Conservation (phyloP, 2,797 vertebrate species). For the Premnoplex brunnescens region DNA sequence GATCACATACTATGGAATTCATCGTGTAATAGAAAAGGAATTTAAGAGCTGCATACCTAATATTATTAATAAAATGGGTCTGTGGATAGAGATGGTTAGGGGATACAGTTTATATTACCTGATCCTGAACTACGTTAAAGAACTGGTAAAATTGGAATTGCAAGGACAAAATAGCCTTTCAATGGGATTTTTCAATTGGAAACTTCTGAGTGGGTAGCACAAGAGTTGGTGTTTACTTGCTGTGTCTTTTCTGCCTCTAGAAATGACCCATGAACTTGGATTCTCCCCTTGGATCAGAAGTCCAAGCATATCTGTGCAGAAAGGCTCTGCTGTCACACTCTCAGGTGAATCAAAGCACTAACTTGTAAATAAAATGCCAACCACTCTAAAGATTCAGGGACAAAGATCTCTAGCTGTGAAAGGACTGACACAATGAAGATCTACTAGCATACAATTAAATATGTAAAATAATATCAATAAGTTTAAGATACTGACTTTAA, state of each 20-base stretch:
- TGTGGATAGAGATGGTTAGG: background rate
- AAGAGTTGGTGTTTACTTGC: background rate
- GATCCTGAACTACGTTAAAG: background rate
- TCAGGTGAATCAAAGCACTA: background rate
- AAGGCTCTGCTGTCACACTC: slow-evolving; percentile 39
- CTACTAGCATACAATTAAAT: background rate
- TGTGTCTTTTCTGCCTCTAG: background rate
- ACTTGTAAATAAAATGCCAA: background rate
- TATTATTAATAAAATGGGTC: slow-evolving; percentile 57
- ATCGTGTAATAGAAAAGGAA: slow-evolving; percentile 50
- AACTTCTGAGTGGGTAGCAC: background rate
- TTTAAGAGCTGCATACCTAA: slow-evolving; percentile 57
- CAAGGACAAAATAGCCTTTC: background rate
- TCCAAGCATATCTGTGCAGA: background rate
- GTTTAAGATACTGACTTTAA: background rate
- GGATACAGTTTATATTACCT: slow-evolving; percentile 20
- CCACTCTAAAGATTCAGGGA: background rate
- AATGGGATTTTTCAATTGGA: background rate
- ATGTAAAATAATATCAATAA: background rate
- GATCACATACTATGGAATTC: slow-evolving; percentile 43
- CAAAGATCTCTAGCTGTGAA: background rate
- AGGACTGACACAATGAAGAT: background rate
- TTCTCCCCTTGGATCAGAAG: background rate
- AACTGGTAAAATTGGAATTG: slow-evolving; percentile 1
- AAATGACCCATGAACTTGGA: background rate